Evolutionary conservation across 2,888 invertebrate species (phyloP).

Genomic region (Ectobius pallidus): DNA sequence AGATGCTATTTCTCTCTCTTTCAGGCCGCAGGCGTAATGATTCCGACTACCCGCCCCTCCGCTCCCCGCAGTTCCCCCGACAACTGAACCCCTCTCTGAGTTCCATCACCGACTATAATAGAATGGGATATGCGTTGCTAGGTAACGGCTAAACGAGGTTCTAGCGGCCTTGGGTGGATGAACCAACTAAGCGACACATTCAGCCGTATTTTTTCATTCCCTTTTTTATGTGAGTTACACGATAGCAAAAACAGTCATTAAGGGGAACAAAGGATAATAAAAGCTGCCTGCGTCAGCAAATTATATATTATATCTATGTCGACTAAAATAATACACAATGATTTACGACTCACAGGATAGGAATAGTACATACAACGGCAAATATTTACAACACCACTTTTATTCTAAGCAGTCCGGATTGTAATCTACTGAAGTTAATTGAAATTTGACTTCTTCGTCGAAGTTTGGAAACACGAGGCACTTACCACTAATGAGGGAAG

Average conservation of each 20-base stretch:
- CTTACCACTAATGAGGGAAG: no score
- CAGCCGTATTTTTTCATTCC: background rate
- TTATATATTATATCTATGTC: no score
- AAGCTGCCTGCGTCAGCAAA: background rate
- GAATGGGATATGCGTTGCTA: constrained; percentile 38
- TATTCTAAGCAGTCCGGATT: no score
- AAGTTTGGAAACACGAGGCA: no score
- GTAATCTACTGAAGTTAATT: no score
- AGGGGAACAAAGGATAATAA: background rate
- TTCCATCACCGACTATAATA: constrained; percentile 29
- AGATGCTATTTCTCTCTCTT: background rate
- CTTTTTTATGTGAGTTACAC: background rate
- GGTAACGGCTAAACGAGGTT: constrained; percentile 34
- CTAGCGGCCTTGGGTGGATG: constrained; percentile 16
- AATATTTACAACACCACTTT: no score
- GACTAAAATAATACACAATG: no score
- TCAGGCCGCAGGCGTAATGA: constrained; percentile 26
- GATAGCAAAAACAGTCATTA: background rate
- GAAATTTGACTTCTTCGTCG: no score
- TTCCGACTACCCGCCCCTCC: constrained; percentile 1
- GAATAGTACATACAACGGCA: no score
- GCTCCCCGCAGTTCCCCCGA: background rate
- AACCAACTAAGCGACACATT: constrained; percentile 24
- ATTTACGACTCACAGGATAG: no score
- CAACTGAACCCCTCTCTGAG: constrained; percentile 12